Base-by-base conservation (phyloP, 2,113 vertebrate genomes). In the Ceyx melanurus region DNA sequence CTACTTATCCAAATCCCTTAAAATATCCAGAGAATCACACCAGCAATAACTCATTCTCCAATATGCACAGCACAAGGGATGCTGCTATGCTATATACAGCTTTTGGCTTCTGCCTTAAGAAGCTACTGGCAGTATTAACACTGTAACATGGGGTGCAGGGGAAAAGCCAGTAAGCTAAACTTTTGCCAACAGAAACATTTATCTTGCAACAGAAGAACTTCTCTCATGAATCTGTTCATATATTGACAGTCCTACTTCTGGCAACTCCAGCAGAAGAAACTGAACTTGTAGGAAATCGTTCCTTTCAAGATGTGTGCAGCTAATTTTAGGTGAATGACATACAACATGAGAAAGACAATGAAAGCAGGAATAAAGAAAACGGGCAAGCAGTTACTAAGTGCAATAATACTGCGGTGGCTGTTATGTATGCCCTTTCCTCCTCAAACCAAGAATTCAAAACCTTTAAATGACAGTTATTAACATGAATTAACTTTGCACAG, bases 41-140 rank as follows among this genome's bases (percentile, higher is more conserved):
- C 35, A 66, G 25, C 20, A 76, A 91, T 57, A 91, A 22, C 16
- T 57, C 7, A 2, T 70, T 78, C 31, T 72, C 77, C 16, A 18
- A 40, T 58, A 82, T 11, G 17, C 26, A 66, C 21, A 68, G n/a
- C 64, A 68, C 40, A 66, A 22, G 54, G 45, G 56, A 82, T 15
- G 35, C n/a, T 73, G 46, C 22, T n/a, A 33, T 17, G 35, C 10
- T 60, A 67, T 56, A 20, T 7, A 13, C 51, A 95, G 77, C 17
- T 92, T 93, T 89, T 91, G 71, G 33, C 61, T 92, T 82, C 68
- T 72, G 35, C 10, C n/a, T 89, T 92, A 91, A 76, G 64, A 89
- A 64, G 14, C 18, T 68, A 67, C 60, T 67, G 23, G 58, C 29
- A 78, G 60, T 86, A 94, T 60, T 93, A 86, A 29, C 77, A 45